Conservation (phyloP, 2,888 invertebrate genomes). For the Lepidochrysops patricia region DNA sequence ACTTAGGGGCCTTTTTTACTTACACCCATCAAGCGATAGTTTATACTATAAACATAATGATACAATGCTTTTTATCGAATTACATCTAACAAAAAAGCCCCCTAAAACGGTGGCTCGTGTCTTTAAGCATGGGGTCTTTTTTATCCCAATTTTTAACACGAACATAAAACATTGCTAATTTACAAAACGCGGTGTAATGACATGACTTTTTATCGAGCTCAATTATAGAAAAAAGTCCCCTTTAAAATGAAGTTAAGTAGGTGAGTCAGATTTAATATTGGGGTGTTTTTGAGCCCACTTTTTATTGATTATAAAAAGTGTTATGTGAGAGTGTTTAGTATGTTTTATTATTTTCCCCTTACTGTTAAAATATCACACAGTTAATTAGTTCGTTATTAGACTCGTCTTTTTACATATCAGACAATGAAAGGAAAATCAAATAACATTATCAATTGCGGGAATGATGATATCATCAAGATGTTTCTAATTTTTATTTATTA, state of each 20-base stretch:
- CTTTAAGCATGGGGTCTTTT: neutral
- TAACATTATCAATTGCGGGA: too few species aligned
- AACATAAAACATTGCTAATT: neutral
- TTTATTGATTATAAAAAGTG: neutral
- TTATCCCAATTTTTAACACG: slow-evolving; percentile 5
- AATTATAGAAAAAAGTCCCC: neutral
- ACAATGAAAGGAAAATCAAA: too few species aligned
- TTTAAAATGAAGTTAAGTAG: neutral
- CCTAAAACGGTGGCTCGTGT: neutral
- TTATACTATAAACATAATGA: neutral
- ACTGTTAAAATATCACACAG: too few species aligned
- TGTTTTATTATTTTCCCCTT: neutral
- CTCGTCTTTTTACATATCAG: too few species aligned
- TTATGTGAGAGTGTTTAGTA: neutral
- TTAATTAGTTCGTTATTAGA: too few species aligned
- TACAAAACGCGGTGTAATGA: neutral
- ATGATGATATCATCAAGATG: too few species aligned
- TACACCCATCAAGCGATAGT: neutral
- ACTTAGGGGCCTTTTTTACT: neutral
- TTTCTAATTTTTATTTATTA: too few species aligned
- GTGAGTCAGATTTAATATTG: neutral
- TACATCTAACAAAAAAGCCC: neutral
- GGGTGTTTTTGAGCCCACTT: neutral
- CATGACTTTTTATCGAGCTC: neutral
- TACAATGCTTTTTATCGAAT: neutral